Conservation (phyloP, 2,888 invertebrate species). For the Melipona bicolor region DNA sequence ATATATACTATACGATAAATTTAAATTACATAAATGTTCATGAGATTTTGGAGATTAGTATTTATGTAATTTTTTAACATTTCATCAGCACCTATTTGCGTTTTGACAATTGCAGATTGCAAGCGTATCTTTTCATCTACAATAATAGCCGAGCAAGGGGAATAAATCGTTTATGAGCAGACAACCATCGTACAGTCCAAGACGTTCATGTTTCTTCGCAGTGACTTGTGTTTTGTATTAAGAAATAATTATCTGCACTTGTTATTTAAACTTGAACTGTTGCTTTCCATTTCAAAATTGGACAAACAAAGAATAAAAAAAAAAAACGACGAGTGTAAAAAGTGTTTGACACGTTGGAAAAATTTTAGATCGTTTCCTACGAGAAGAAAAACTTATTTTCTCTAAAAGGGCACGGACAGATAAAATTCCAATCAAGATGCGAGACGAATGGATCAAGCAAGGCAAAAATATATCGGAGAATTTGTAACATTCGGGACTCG, state of each 20-base stretch:
- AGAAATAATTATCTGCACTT: neutral
- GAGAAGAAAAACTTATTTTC: neutral
- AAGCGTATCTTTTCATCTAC: too few relatives aligned
- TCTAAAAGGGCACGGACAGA: too few relatives aligned
- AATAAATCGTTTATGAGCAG: conserved; percentile 4
- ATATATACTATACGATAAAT: too few relatives aligned
- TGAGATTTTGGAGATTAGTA: neutral
- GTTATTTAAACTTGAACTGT: too few relatives aligned
- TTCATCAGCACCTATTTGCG: neutral
- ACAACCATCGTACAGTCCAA: neutral
- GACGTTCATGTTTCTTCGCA: neutral
- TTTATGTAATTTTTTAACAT: neutral
- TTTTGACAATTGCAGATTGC: neutral
- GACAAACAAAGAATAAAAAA: neutral
- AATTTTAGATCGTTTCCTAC: neutral
- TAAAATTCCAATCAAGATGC: neutral
- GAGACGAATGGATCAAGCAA: neutral
- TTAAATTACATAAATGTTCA: neutral
- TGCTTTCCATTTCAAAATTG: neutral
- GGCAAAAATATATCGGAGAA: neutral
- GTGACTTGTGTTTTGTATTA: neutral
- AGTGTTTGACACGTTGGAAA: neutral
- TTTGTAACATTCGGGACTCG: neutral
- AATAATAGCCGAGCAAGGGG: too few relatives aligned
- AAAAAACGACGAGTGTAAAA: neutral